Conservation (phyloP, 2,888 invertebrate species). For the Aphodius sticticus region DNA sequence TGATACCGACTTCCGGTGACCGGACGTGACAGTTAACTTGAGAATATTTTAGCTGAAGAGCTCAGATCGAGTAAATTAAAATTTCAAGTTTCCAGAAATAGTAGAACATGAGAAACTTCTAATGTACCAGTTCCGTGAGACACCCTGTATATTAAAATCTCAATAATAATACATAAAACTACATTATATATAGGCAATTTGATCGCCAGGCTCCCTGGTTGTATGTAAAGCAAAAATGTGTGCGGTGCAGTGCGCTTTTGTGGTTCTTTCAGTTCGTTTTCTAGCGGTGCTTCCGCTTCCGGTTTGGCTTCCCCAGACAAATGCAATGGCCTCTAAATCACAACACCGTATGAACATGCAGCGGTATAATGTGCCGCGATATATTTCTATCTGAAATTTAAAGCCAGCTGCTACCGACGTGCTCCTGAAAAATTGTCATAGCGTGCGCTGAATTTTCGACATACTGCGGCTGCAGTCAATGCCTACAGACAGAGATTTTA, state of each 20-base stretch:
- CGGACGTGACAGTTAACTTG: too few species aligned
- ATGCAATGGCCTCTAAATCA: background rate
- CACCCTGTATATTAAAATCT: too few species aligned
- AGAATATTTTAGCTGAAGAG: too few species aligned
- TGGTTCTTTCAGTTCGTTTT: background rate
- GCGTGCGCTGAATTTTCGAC: background rate
- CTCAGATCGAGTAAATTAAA: too few species aligned
- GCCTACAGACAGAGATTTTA: background rate
- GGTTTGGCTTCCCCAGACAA: background rate
- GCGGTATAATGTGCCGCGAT: constrained; percentile 23
- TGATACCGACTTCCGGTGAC: too few species aligned
- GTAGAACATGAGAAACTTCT: too few species aligned
- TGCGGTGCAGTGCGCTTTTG: background rate
- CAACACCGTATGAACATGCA: constrained; percentile 18
- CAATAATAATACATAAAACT: too few species aligned
- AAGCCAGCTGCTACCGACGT: background rate
- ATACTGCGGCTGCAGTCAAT: background rate
- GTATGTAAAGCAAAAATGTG: background rate
- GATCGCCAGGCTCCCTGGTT: background rate
- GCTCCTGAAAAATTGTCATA: constrained; percentile 4
- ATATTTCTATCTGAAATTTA: constrained; percentile 12
- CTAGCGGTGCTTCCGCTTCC: background rate
- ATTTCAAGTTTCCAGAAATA: too few species aligned
- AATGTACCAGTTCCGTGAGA: too few species aligned
- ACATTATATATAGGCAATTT: too few species aligned